Evolutionary conservation across 1,140 invertebrate genomes (phyloP).

Genomic region (Mya arenaria): DNA sequence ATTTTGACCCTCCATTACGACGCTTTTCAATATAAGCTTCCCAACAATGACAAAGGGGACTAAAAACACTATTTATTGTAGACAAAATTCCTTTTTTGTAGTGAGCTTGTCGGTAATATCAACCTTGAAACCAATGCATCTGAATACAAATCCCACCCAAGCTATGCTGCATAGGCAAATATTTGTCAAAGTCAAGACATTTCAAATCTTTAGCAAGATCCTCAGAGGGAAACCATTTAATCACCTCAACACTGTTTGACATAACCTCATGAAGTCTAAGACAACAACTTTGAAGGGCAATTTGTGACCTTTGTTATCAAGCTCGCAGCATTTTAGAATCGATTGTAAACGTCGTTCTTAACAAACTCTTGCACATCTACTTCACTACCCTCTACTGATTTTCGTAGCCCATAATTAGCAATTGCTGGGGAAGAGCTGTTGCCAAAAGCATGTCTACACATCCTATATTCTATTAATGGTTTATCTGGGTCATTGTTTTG

Average conservation of each 20-base stretch:
- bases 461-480: no score
- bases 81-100: conserved; percentile 37
- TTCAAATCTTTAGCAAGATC: conserved; percentile 29
- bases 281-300: neutral
- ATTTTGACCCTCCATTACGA: neutral
- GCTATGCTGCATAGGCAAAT: conserved; percentile 43
- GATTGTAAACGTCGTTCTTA: conserved; percentile 25
- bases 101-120: conserved; percentile 9
- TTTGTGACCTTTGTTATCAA: neutral
- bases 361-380: conserved; percentile 18
- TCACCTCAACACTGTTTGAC: conserved; percentile 26
- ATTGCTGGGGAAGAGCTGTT: conserved; percentile 27
- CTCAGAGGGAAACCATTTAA: conserved; percentile 2
- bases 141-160: conserved; percentile 45
- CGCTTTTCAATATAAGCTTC: neutral
- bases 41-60: neutral
- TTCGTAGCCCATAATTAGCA: conserved; percentile 36
- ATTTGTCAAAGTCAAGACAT: conserved; percentile 14
- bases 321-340: neutral
- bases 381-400: conserved; percentile 2
- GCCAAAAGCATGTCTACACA: conserved; percentile 50
- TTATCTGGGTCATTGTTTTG: no score
- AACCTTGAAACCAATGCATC: conserved; percentile 47
- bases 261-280: neutral
- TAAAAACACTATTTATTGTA: conserved; percentile 6